Evolutionary conservation across 2,797 vertebrate species (phyloP).

Genomic region (Erethizon dorsatum): DNA sequence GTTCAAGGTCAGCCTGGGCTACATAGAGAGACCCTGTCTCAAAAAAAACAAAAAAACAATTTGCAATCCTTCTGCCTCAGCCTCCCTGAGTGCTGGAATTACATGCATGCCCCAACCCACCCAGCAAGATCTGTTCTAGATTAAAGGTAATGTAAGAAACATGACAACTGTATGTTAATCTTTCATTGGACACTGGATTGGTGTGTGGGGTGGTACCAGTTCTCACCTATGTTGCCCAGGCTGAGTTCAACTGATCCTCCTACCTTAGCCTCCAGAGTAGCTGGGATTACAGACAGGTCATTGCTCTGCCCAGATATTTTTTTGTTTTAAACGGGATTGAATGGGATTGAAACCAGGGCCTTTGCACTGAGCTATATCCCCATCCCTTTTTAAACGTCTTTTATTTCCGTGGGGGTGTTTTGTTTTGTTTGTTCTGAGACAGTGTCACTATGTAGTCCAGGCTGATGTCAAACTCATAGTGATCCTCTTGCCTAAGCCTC

Average conservation of each 20-base stretch:
- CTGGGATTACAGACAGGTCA: background rate
- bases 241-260: background rate
- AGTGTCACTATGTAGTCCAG: background rate
- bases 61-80: background rate
- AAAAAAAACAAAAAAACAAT: background rate
- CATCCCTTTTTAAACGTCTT: background rate
- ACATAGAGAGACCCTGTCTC: background rate
- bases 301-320: background rate
- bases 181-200: background rate
- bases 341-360: background rate
- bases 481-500: background rate
- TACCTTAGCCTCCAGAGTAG: background rate
- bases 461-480: background rate
- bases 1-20: background rate
- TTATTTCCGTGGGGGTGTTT: background rate
- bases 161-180: background rate
- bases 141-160: background rate
- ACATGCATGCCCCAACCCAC: background rate
- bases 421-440: background rate
- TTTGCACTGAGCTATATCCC: background rate
- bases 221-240: background rate
- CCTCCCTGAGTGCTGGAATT: background rate
- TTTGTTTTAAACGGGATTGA: background rate
- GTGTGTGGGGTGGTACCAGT: background rate
- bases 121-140: background rate